Conservation (phyloP, 2,888 invertebrate species). For the Ochlodes sylvanus region DNA sequence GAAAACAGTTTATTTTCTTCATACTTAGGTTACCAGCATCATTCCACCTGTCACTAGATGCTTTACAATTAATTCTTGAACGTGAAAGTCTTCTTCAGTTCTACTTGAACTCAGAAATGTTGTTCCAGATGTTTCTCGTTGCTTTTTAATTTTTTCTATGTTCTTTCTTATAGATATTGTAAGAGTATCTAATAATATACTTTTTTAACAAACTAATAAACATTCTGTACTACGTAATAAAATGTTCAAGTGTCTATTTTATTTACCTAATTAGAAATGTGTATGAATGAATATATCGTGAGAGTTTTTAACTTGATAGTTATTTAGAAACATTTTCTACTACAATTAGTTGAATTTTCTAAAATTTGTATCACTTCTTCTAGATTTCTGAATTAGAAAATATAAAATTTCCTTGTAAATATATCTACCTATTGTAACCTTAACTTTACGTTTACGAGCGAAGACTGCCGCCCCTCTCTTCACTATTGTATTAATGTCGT, state of each 20-base stretch:
- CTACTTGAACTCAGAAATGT: slow-evolving; percentile 16
- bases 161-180: not conserved
- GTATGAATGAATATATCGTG: not conserved
- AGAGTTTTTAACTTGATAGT: not conserved
- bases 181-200: not conserved
- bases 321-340: slow-evolving; percentile 10
- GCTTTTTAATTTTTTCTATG: slow-evolving; percentile 13
- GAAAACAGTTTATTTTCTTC: not conserved
- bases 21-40: not conserved
- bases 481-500: slow-evolving; percentile 85
- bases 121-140: slow-evolving; percentile 3
- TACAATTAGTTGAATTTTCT: slow-evolving; percentile 7
- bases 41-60: slow-evolving; percentile 3
- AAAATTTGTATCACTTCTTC: slow-evolving; percentile 24
- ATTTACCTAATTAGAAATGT: not conserved
- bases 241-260: not conserved
- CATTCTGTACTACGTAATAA: not conserved
- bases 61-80: slow-evolving; percentile 13
- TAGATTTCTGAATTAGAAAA: slow-evolving; percentile 46
- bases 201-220: not conserved
- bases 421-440: slow-evolving; percentile 51
- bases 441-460: slow-evolving; percentile 65
- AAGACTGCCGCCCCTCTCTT: slow-evolving; percentile 82
- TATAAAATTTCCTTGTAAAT: slow-evolving; percentile 50
- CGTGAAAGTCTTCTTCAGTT: slow-evolving; percentile 19